These are phyloP conservation scores for Pocota personata DNA, from an alignment of 2,888 invertebrate species.

Conservation along the genomic window DNA sequence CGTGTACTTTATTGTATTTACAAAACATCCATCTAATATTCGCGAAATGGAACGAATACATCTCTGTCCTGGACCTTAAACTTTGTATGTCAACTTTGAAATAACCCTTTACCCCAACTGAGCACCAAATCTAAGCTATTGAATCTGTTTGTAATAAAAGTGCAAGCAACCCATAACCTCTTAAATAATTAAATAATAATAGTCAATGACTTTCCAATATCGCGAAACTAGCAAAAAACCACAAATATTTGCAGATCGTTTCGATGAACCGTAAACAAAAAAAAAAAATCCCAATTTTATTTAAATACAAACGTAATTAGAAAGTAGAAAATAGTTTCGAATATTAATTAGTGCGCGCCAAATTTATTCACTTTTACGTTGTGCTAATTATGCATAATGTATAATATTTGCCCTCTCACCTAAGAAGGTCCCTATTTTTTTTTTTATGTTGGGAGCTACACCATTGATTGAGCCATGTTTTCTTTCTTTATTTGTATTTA, in stretches of 20 bases:
- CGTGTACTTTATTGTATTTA: no score
- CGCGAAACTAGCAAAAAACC: neutral
- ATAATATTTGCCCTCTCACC: neutral
- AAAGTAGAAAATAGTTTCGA: neutral
- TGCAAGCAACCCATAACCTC: neutral
- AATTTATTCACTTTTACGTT: neutral
- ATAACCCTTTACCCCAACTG: no score
- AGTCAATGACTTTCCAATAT: neutral
- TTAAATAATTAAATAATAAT: neutral
- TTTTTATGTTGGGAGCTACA: neutral
- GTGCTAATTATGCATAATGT: neutral
- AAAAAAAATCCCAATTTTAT: neutral
- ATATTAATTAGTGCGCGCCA: neutral
- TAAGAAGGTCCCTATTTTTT: neutral
- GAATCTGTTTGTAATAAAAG: no score
- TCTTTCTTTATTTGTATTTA: neutral
- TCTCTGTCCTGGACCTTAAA: no score
- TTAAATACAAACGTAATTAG: neutral
- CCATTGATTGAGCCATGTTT: neutral
- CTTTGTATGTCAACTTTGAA: no score
- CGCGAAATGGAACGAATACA: no score
- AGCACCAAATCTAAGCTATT: no score
- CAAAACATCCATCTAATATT: no score
- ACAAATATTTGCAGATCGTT: neutral
- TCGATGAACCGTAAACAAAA: no score